Percentiles rank a stretch among this genome's conserved stretches.
Conservation (phyloP, 2,888 invertebrate species). For the Hylaea fasciaria region DNA sequence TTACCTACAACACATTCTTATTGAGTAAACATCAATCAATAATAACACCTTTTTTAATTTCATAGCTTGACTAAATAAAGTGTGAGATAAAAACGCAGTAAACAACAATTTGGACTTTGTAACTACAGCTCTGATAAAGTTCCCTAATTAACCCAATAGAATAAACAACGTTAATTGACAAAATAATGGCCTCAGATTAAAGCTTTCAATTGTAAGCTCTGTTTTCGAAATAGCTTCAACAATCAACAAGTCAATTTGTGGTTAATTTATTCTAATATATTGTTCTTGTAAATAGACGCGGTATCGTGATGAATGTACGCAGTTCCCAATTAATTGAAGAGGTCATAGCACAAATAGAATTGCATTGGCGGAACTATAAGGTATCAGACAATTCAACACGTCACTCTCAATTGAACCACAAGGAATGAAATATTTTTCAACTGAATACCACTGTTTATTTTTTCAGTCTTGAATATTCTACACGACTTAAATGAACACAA, state of each 20-base stretch:
- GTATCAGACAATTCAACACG: constrained; percentile 28
- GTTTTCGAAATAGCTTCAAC: constrained; percentile 10
- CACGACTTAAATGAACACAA: constrained; percentile 62
- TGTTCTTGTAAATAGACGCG: constrained; percentile 29
- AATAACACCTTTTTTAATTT: background rate
- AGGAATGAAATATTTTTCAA: background rate
- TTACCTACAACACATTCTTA: too few relatives aligned
- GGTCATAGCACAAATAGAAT: constrained; percentile 57
- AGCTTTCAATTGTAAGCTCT: constrained; percentile 15
- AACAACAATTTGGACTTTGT: constrained; percentile 56
- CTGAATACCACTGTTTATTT: constrained; percentile 22
- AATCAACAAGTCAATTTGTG: constrained; percentile 20
- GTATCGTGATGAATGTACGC: constrained; percentile 35
- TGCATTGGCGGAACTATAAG: constrained; percentile 46
- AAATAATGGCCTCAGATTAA: constrained; percentile 34
- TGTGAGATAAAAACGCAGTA: constrained; percentile 37
- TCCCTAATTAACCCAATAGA: constrained; percentile 52
- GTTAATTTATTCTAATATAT: constrained; percentile 40
- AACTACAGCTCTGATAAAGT: constrained; percentile 49
- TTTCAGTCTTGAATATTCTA: constrained; percentile 62
- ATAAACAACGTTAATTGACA: constrained; percentile 30
- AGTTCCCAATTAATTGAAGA: constrained; percentile 50
- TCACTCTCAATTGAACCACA: constrained; percentile 12
- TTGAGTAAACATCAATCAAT: too few relatives aligned
- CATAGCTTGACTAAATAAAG: constrained; percentile 6